Evolutionary conservation across 2,888 invertebrate species (phyloP), one percentile per base, ranked within the genome.

Genomic region (Heliconius erato): DNA sequence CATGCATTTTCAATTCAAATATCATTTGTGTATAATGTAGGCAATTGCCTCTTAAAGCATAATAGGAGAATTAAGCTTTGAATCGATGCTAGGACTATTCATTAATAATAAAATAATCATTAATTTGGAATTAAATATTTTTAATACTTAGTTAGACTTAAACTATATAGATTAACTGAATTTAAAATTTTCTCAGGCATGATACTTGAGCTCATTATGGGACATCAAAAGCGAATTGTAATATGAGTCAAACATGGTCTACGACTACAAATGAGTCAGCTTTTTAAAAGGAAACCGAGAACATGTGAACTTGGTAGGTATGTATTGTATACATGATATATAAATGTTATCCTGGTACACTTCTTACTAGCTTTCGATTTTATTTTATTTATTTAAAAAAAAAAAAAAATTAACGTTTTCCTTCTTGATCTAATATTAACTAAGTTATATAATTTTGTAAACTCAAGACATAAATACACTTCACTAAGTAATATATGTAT

Each of bases 221-320:
- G 14, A 35, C 32, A 59, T 74, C n/a, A 32, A 74, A 35, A 59
- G 14, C 32, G 12, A 74, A 59, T 74, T 76, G 16, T 63, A 35
- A 74, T 63, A 63, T 76, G 76, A 76, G 59, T 76, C 59, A 76
- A 63, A 19, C 35, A 3, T 76, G 35, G 59, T 76, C 35, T 76
- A 76, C 35, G 63, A 26, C 35, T 76, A 76, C 35, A 63, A 63
- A 63, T 76, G 76, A 76, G 76, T 76, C 76, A 76, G 63, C n/a
- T 76, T 63, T 76, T 76, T 40, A 59, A 35, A 71, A 77, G 65
- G 79, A 59, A 74, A 79, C 74, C 26, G 74, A 49, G 40, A 35
- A 71, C 54, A 3, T 68, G 16, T 77, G 74, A 65, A 40, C n/a
- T 44, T n/a, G 1, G 16, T 72, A 40, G 28, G 28, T 67, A 67